These are phyloP conservation scores for Steatornis caripensis DNA, from an alignment of 2,113 vertebrate species.

Conservation along the genomic window DNA sequence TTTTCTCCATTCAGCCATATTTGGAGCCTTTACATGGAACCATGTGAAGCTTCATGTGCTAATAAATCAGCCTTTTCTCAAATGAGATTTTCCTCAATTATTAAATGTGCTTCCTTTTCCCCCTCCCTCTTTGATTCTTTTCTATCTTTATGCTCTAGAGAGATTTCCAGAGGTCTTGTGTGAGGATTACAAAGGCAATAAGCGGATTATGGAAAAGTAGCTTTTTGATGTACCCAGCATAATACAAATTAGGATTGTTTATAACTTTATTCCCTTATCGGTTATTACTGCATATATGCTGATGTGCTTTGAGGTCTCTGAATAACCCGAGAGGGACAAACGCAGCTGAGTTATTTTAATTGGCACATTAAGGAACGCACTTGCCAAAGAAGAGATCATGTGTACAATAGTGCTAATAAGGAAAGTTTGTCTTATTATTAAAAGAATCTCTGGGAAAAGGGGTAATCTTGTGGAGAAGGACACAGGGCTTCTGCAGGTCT, in stretches of 20 bases:
- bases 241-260: slow-evolving; percentile 37
- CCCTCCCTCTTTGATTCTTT: neutral
- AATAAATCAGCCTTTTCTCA: neutral
- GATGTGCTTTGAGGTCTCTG: neutral
- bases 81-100: slow-evolving; percentile 26
- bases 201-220: slow-evolving; percentile 28
- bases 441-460: neutral
- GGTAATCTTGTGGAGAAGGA: neutral
- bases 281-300: neutral
- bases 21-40: neutral
- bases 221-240: slow-evolving; percentile 7
- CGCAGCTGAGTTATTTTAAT: slow-evolving; percentile 2
- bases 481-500: neutral
- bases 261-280: neutral
- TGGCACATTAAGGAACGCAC: neutral
- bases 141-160: neutral
- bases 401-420: neutral
- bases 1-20: neutral
- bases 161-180: slow-evolving; percentile 26
- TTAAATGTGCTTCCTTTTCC: neutral
- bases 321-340: neutral
- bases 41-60: rapidly evolving
- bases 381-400: neutral
- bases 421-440: neutral
- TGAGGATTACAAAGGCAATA: slow-evolving; percentile 41